Evolutionary conservation across 2,113 vertebrate species (phyloP), one percentile per base, ranked within the genome.

Genomic region (Tenrec ecaudatus): DNA sequence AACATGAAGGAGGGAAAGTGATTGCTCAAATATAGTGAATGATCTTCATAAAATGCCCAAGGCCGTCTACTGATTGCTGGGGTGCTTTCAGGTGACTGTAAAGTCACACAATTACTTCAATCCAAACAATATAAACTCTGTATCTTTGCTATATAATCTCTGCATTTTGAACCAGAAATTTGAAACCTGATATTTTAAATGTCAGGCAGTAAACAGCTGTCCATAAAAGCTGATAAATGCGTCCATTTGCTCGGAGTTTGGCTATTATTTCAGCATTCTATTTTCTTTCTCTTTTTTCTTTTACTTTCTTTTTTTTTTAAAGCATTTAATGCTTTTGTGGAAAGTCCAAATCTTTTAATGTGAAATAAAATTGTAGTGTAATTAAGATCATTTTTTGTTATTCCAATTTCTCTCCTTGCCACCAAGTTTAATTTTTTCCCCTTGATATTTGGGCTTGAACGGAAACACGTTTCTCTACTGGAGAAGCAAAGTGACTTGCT

Each of bases 141-240:
- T 87, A 43, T 73, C 58, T 93, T 64, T 88, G 62, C 73, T 66
- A 36, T 27, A 62, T 58, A 88, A 69, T 86, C 83, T 76, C 33
- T 82, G 62, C 88, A 58, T 90, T 91, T 90, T 90, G 73, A 87
- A 90, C 83, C 79, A 95, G 64, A 91, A 90, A 62, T 78, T 78
- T 6, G 8, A 86, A 92, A 85, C 29, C 68, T 92, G 66, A 66
- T 85, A 85, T 92, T 88, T 88, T 79, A 81, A 60, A 88, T 93
- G 73, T 95, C 84, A 93, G 75, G 47, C 36, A 89, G 66, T 85
- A 86, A 12, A 36, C 64, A 82, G 4, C 29, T 71, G 8, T 85
- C n/a, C 2, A 31, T 90, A 58, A 96, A 87, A 90, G 81, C 14
- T 76, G 29, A 87, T 85, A 53, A 53, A 82, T 91, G 36, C 20